Conservation (phyloP, 1,140 invertebrate species). For the Pantala flavescens region DNA sequence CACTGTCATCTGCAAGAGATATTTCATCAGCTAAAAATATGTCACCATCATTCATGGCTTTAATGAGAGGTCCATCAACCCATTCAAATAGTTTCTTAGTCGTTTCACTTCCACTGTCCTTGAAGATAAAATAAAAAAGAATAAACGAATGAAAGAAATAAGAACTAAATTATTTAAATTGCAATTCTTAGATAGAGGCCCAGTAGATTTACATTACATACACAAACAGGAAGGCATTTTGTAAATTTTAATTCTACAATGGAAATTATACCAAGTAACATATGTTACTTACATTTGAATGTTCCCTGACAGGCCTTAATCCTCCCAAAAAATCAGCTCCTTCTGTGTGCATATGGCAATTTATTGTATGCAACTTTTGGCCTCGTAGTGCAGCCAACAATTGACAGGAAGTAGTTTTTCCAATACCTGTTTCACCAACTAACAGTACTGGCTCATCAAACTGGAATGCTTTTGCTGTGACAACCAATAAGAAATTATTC, state of each 20-base stretch:
- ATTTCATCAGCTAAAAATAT: slow-evolving; percentile 98
- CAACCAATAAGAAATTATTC: neutral
- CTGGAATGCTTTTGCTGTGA: slow-evolving; percentile 60
- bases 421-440: slow-evolving; percentile 96
- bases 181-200: too few relatives aligned
- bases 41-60: slow-evolving; percentile 77
- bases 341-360: slow-evolving; percentile 99
- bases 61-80: slow-evolving; percentile 91
- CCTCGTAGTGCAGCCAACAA: slow-evolving; percentile 58
- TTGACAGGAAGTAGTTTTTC: slow-evolving; percentile 96
- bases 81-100: slow-evolving; percentile 79
- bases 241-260: too few relatives aligned
- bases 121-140: slow-evolving; percentile 25
- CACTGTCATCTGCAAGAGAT: slow-evolving; percentile 96
- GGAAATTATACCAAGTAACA: too few relatives aligned
- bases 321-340: slow-evolving; percentile 95
- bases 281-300: slow-evolving; percentile 36
- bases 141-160: slow-evolving; percentile 4
- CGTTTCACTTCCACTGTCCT: slow-evolving; percentile 23
- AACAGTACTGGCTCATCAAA: slow-evolving; percentile 92
- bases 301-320: slow-evolving; percentile 75
- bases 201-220: too few relatives aligned
- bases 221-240: too few relatives aligned
- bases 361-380: slow-evolving; percentile 66
- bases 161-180: neutral